These are phyloP conservation scores for Drosophila neocordata DNA, from an alignment of 1,140 invertebrate genomes.

Conservation along the genomic window DNA sequence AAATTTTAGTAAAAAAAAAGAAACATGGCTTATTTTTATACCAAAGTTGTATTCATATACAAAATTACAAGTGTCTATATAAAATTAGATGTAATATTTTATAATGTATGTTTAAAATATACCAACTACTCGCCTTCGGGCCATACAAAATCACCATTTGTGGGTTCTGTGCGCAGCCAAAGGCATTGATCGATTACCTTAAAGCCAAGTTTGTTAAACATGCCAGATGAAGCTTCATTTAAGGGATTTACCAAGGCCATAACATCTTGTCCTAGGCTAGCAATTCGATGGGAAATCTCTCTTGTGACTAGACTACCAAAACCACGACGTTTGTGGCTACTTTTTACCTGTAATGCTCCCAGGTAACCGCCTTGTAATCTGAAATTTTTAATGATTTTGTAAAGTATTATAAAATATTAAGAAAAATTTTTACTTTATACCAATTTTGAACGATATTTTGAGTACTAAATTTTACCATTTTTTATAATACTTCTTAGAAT, in stretches of 20 bases:
- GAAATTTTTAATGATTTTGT: too few relatives aligned
- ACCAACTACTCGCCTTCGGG: constrained; percentile 48
- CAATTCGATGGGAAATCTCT: constrained; percentile 68
- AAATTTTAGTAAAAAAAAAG: constrained; percentile 5
- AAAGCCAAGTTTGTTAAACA: constrained; percentile 82
- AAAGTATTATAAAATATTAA: too few relatives aligned
- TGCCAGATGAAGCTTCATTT: constrained; percentile 63
- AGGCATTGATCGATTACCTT: constrained; percentile 58
- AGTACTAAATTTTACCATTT: too few relatives aligned
- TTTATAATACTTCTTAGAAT: too few relatives aligned
- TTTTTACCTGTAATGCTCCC: constrained; percentile 77
- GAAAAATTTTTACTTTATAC: too few relatives aligned
- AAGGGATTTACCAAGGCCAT: constrained; percentile 65
- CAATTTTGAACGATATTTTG: too few relatives aligned
- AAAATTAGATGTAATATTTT: constrained; percentile 5
- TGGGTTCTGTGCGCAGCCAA: constrained; percentile 59
- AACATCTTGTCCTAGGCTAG: constrained; percentile 69
- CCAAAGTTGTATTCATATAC: constrained; percentile 74
- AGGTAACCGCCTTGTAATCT: constrained; percentile 77
- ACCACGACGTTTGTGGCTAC: constrained; percentile 70
- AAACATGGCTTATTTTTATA: constrained; percentile 58
- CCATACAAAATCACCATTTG: constrained; percentile 39
- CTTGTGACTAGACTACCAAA: constrained; percentile 75
- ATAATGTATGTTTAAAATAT: constrained; percentile 7
- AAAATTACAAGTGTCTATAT: constrained; percentile 24